Base-by-base conservation (phyloP, 2,113 vertebrate species). In the Tyto alba region DNA sequence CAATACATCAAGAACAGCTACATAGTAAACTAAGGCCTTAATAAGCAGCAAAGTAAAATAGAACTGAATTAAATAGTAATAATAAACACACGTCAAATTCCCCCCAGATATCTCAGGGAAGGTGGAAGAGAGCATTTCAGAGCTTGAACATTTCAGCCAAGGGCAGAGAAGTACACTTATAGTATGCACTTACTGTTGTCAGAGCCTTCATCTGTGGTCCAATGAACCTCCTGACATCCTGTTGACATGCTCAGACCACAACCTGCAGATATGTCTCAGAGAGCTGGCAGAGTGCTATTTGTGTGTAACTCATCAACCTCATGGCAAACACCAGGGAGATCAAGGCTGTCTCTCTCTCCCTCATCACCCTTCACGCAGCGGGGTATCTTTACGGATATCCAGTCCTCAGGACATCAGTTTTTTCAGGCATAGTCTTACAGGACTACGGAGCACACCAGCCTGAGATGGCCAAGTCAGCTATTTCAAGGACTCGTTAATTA, bases 121-220 rank as follows among this genome's bases (percentile, higher is more conserved):
- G 50, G 40, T 47, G 25, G 15, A 60, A 64, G 45, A 57, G 12
- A 66, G 8, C 32, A 60, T 50, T 90, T 92, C 43, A 56, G 66
- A 64, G 48, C 34, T 91, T 78, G 82, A 88, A 41, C 12, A 19
- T 59, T 93, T 86, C 68, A 50, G 80, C n/a, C 50, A 50, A 77
- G 41, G 52, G 11, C 32, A 62, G 19, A 62, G 55, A 67, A 77
- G 17, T 45, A 57, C 13, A 29, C 10, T 67, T 41, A 10, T 1
- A 84, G 25, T 3, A 57, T 30, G 13, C 6, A 43, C 63, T 68
- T 78, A 21, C 66, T 78, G 52, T 59, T 89, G 73, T 88, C 88
- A 96, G 69, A 88, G 52, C 64, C 88, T 88, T 97, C 90, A 82
- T 85, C 64, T 43, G 74, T 63, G 87, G 81, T 94, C 52, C 81